A percentile compares a stretch with the other conserved stretches of the same genome.
phyloP scores from a whole-genome alignment of 2,888 invertebrate genomes.

The Athripsodes cinereus region DNA sequence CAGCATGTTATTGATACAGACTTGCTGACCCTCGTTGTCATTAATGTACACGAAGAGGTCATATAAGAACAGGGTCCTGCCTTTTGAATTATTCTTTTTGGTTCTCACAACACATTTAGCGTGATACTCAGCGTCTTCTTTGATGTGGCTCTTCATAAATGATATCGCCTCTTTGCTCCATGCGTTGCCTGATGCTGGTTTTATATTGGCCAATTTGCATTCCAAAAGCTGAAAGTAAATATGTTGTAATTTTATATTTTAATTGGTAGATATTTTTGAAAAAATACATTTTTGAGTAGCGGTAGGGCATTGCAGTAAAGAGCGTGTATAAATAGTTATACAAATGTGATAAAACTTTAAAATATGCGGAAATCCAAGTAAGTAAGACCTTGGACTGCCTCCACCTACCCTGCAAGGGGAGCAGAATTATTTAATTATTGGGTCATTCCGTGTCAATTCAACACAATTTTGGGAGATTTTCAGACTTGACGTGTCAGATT shows the following conservation, averaged over 20 bases:
- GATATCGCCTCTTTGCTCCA: slow-evolving; percentile 6
- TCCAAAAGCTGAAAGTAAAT: slow-evolving; percentile 1
- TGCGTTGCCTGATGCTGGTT: slow-evolving; percentile 4
- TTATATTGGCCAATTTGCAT: slow-evolving; percentile 25
- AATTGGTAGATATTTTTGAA: not conserved
- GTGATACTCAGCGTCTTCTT: not conserved
- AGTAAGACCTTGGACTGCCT: no score
- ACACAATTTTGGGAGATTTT: no score
- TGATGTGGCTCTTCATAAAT: slow-evolving; percentile 3
- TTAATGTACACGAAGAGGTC: not conserved
- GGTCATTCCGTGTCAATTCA: no score
- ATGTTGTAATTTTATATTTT: not conserved
- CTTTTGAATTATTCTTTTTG: not conserved
- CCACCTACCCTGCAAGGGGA: no score
- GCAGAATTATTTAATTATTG: no score
- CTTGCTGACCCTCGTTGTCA: not conserved
- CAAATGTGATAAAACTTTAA: no score
- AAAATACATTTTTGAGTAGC: not conserved
- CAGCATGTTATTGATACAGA: not conserved
- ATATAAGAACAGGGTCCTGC: not conserved
- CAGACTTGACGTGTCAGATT: no score
- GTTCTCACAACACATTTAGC: not conserved
- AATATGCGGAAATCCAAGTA: no score
- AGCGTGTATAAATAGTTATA: no score
- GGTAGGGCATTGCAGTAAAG: not conserved